A percentile compares a stretch with the other conserved stretches of the same genome.
These are phyloP conservation scores for Odontamblyopus rebecca DNA, from an alignment of 2,797 vertebrate genomes.

Conservation along the genomic window DNA sequence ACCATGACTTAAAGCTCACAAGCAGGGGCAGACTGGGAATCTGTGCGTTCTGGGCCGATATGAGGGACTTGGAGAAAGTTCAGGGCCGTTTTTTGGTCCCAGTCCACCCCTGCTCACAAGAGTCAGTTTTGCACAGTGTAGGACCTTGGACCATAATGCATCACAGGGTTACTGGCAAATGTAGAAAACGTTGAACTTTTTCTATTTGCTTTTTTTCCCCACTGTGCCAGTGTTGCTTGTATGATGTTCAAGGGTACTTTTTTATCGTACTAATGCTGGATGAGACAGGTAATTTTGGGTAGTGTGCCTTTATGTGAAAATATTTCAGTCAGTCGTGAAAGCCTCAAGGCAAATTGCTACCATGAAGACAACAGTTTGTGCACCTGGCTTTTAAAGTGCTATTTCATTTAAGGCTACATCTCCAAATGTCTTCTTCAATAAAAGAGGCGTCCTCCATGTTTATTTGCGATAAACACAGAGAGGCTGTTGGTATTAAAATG, in stretches of 20 bases:
- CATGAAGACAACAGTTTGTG: constrained; percentile 1
- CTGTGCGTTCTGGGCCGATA: no score
- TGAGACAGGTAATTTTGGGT: not conserved
- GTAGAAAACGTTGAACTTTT: no score
- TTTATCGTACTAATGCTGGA: not conserved
- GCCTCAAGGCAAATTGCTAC: constrained; percentile 2
- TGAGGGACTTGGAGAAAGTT: no score
- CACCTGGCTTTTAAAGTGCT: constrained; percentile 16
- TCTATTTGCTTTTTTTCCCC: no score
- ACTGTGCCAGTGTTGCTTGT: no score
- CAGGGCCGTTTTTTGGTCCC: no score
- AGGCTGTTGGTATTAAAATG: constrained; percentile 34
- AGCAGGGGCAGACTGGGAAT: no score
- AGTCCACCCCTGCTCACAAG: no score
- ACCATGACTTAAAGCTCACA: no score
- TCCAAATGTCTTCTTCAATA: constrained; percentile 3
- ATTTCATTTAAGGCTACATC: constrained; percentile 7
- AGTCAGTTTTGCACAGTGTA: no score
- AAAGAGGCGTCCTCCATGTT: constrained; percentile 1
- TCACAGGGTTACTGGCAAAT: no score
- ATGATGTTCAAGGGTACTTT: not conserved
- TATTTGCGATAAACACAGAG: constrained; percentile 4
- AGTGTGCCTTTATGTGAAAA: not conserved
- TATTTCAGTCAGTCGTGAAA: not conserved
- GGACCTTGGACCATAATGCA: no score